phyloP scores from a whole-genome alignment of 1,140 invertebrate genomes.

The Metaphire vulgaris region DNA sequence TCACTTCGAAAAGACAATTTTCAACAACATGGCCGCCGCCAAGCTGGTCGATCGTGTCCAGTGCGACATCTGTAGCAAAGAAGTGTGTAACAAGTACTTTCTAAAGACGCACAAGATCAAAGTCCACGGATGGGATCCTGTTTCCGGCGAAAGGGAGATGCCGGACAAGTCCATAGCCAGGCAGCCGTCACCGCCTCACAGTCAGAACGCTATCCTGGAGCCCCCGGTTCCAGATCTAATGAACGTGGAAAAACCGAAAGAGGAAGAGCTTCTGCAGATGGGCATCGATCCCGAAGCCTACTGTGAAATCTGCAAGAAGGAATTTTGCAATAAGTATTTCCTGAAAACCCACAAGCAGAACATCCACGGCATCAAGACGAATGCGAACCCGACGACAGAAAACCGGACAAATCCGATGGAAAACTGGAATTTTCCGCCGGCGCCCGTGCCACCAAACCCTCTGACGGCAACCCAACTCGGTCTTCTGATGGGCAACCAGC shows the following conservation, averaged over 20 bases:
- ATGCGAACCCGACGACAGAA: background rate
- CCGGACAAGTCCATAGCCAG: background rate
- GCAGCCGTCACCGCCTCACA: background rate
- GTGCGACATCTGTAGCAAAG: slow-evolving; percentile 99
- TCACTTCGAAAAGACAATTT: slow-evolving; percentile 37
- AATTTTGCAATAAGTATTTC: slow-evolving; percentile 58
- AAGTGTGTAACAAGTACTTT: slow-evolving; percentile 97
- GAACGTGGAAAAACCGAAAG: slow-evolving; percentile 38
- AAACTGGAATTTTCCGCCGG: slow-evolving; percentile 45
- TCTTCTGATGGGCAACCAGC: background rate
- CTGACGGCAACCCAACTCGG: slow-evolving; percentile 9
- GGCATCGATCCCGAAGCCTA: slow-evolving; percentile 79
- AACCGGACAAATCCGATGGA: background rate
- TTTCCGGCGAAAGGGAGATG: slow-evolving; percentile 12
- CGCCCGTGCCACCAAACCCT: background rate
- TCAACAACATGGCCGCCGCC: slow-evolving; percentile 49
- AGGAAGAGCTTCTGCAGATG: slow-evolving; percentile 47
- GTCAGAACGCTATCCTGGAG: slow-evolving; percentile 1
- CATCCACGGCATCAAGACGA: slow-evolving; percentile 54
- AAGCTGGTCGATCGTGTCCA: slow-evolving; percentile 61
- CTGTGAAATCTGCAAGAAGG: slow-evolving; percentile 62
- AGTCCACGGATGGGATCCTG: slow-evolving; percentile 81
- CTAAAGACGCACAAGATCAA: slow-evolving; percentile 99
- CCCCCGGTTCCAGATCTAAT: slow-evolving; percentile 3
- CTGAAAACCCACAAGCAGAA: slow-evolving; percentile 59